phyloP scores from a whole-genome alignment of 2,797 vertebrate genomes.

The Macropus fuliginosus region DNA sequence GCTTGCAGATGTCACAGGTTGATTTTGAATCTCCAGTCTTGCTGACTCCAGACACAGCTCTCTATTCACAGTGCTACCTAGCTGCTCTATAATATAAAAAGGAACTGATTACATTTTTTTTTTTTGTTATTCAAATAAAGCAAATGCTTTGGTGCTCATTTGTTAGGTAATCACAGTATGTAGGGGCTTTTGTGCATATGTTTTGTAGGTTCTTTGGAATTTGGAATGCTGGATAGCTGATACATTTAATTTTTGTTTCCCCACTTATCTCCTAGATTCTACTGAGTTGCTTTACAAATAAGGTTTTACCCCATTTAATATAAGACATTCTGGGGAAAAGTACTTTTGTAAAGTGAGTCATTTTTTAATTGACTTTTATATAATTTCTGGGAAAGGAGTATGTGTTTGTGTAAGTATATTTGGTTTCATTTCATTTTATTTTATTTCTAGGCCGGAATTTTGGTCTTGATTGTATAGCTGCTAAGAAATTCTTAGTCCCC shows the following conservation, averaged over 20 bases:
- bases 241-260: background rate
- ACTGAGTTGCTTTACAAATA: background rate
- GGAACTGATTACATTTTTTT: background rate
- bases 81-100: background rate
- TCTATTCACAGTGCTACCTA: background rate
- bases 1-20: background rate
- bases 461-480: background rate
- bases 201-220: background rate
- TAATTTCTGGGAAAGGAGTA: constrained; percentile 1
- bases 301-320: background rate
- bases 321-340: background rate
- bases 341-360: constrained; percentile 33
- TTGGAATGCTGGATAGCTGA: background rate
- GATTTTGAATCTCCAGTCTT: background rate
- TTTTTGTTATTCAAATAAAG: background rate
- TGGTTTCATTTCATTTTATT: too few species aligned
- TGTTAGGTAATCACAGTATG: background rate
- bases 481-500: background rate
- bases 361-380: constrained; percentile 30
- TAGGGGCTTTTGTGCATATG: background rate
- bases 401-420: background rate
- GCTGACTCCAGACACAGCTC: background rate
- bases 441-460: constrained; percentile 2
- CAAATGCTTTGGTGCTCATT: background rate
- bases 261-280: background rate